A percentile compares a stretch with the other conserved stretches of the same genome.
Evolutionary conservation across 2,888 invertebrate genomes (phyloP).

Genomic region (Sceliomorpha sp.): DNA sequence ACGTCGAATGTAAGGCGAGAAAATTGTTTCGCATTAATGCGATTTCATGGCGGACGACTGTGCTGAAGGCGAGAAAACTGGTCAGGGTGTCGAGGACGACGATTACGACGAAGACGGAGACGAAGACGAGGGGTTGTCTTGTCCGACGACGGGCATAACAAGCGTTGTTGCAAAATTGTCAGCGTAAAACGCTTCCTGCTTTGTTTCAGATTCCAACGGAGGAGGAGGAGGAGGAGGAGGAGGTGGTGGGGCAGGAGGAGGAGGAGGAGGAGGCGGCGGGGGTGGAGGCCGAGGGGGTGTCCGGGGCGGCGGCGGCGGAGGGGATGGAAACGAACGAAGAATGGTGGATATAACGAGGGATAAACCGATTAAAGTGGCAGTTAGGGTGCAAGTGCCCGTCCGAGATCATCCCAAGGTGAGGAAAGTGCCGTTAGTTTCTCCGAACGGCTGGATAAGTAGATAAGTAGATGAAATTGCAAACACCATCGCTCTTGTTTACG

Average conservation of each 20-base stretch:
- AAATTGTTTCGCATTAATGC: too few relatives aligned
- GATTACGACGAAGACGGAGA: too few relatives aligned
- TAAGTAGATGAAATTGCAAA: too few relatives aligned
- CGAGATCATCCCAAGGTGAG: conserved; percentile 92
- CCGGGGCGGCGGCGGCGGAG: conserved; percentile 63
- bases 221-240: conserved; percentile 60
- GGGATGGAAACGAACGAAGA: conserved; percentile 82
- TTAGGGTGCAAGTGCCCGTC: conserved; percentile 91
- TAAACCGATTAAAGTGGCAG: conserved; percentile 92
- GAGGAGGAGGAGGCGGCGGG: conserved; percentile 64
- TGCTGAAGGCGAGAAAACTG: too few relatives aligned
- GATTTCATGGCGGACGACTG: too few relatives aligned
- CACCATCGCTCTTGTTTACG: too few relatives aligned
- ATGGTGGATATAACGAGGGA: conserved; percentile 93
- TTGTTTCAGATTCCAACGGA: conserved; percentile 67
- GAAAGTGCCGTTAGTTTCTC: conserved; percentile 53
- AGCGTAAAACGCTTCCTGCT: conserved; percentile 25
- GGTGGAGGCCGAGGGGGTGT: conserved; percentile 61
- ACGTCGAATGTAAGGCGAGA: too few relatives aligned
- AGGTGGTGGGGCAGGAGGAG: conserved; percentile 60
- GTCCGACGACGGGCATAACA: too few relatives aligned
- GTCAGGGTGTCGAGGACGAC: too few relatives aligned
- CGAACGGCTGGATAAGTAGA: too few relatives aligned
- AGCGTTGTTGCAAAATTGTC: too few relatives aligned
- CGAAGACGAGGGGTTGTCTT: too few relatives aligned